Evolutionary conservation across 1,140 invertebrate genomes (phyloP).

Genomic region (Heliothis subflexa): DNA sequence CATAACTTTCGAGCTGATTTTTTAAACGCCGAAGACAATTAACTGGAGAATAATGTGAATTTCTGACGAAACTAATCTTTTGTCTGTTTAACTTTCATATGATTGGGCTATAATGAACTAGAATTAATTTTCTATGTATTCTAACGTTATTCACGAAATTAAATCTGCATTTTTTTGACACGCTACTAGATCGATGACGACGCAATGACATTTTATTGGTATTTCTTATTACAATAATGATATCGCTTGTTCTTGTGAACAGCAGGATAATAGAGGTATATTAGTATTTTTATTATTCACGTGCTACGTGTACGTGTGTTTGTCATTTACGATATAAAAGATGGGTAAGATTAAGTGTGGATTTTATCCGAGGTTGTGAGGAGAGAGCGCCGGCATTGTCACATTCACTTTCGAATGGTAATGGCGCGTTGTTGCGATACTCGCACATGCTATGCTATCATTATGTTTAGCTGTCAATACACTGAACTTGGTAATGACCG

Average conservation of each 20-base stretch:
- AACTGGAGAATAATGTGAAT: background rate
- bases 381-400: constrained; percentile 55
- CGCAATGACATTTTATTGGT: too few relatives aligned
- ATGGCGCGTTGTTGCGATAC: constrained; percentile 42
- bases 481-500: background rate
- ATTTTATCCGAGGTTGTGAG: constrained; percentile 33
- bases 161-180: too few relatives aligned
- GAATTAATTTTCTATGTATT: too few relatives aligned
- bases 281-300: constrained; percentile 20
- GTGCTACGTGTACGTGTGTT: background rate
- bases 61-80: background rate
- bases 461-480: background rate
- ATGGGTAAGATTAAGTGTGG: background rate
- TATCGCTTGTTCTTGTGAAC: background rate
- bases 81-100: background rate
- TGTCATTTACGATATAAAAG: background rate
- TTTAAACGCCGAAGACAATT: constrained; percentile 1
- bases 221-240: too few relatives aligned
- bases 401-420: constrained; percentile 54
- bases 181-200: too few relatives aligned
- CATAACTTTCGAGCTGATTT: background rate
- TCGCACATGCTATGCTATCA: background rate
- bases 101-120: too few relatives aligned
- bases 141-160: too few relatives aligned
- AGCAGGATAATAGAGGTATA: constrained; percentile 2